phyloP scores from a whole-genome alignment of 2,797 vertebrate genomes.

The Vultur gryphus region DNA sequence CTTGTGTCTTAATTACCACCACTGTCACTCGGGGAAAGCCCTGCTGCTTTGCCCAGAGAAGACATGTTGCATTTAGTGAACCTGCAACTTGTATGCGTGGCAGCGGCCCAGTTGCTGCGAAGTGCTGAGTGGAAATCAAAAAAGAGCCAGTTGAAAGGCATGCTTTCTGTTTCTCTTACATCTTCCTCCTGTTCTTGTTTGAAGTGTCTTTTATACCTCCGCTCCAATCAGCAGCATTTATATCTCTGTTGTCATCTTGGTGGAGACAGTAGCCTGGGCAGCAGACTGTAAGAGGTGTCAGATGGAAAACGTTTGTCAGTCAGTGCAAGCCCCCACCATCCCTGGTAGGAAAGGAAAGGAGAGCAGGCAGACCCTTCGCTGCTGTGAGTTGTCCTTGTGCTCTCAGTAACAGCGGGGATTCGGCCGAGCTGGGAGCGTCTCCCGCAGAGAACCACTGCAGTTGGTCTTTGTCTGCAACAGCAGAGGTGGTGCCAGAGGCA shows the following conservation, averaged over 20 bases:
- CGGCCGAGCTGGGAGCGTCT: background rate
- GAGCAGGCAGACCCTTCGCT: background rate
- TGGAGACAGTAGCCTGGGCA: background rate
- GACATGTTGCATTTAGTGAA: background rate
- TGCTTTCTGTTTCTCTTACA: background rate
- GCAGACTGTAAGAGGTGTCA: background rate
- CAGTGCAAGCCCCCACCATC: background rate
- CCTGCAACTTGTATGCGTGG: background rate
- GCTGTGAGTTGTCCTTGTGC: background rate
- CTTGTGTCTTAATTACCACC: background rate
- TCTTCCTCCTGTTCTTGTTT: too few species aligned
- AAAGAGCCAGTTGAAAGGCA: background rate
- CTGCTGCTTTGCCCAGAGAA: constrained; percentile 43
- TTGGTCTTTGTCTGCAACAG: too few species aligned
- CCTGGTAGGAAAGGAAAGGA: background rate
- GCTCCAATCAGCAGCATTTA: background rate
- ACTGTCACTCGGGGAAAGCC: background rate
- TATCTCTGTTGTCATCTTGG: too few species aligned
- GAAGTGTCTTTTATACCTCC: background rate
- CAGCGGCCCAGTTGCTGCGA: background rate
- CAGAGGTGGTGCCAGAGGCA: background rate
- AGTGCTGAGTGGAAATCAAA: background rate
- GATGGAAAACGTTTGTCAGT: background rate
- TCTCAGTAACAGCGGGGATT: background rate
- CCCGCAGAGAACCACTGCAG: background rate